Percentiles rank a stretch among this genome's conserved stretches.
phyloP scores from a whole-genome alignment of 1,140 invertebrate species.

The Drosophila ambigua region DNA sequence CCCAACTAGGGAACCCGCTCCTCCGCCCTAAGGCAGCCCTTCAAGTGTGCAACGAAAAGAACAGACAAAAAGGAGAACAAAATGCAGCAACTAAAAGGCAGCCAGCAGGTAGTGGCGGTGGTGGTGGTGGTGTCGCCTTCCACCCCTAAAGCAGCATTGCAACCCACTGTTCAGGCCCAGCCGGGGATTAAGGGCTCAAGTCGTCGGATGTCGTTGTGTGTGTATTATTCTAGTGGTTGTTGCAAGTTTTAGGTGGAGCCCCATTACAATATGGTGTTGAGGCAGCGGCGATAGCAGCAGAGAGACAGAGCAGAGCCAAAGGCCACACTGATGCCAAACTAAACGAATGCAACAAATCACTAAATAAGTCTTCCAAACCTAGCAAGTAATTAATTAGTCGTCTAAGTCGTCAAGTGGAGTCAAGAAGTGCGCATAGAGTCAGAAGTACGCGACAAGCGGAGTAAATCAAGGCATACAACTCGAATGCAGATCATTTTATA shows the following conservation, averaged over 20 bases:
- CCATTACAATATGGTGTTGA: constrained; percentile 29
- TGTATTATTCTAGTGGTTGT: constrained; percentile 62
- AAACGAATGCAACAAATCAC: constrained; percentile 81
- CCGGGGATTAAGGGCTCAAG: constrained; percentile 50
- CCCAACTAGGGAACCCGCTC: too few species aligned
- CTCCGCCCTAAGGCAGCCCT: constrained; percentile 30
- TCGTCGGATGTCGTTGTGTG: constrained; percentile 18
- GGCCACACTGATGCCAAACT: constrained; percentile 9
- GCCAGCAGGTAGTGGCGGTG: constrained; percentile 18
- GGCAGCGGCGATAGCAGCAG: constrained; percentile 1
- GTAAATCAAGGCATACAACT: constrained; percentile 17
- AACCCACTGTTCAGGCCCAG: constrained; percentile 23
- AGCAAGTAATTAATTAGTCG: constrained; percentile 65
- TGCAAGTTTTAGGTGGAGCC: constrained; percentile 46
- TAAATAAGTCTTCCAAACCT: constrained; percentile 82
- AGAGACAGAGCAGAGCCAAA: constrained; percentile 33
- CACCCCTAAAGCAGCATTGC: constrained; percentile 34
- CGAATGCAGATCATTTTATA: constrained; percentile 11
- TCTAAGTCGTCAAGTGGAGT: constrained; percentile 47
- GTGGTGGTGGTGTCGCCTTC: constrained; percentile 24
- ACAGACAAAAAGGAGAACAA: constrained; percentile 9
- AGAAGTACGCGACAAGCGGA: constrained; percentile 38
- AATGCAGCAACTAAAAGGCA: constrained; percentile 39
- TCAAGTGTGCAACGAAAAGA: constrained; percentile 54
- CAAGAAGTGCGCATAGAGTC: constrained; percentile 19